phyloP scores from a whole-genome alignment of 2,113 vertebrate genomes.

The Balaeniceps rex region DNA sequence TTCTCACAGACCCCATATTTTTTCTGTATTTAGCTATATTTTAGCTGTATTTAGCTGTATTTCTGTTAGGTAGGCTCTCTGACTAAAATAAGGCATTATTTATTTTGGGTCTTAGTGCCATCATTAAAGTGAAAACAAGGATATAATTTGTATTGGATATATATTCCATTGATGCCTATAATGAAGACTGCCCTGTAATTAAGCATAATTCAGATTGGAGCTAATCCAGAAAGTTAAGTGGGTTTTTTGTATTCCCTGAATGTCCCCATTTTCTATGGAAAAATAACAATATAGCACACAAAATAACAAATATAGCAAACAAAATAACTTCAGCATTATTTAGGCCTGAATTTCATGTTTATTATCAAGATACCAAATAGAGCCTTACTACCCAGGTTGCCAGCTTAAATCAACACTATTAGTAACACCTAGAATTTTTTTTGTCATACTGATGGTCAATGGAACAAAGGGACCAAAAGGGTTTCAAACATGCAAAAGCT shows the following conservation, averaged over 20 bases:
- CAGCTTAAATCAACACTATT: neutral
- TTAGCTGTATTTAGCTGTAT: neutral
- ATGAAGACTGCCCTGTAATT: neutral
- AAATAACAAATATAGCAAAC: too few relatives aligned
- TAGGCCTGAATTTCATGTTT: neutral
- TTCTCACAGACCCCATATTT: accelerated
- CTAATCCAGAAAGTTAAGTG: neutral
- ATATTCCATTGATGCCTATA: neutral
- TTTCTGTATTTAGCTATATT: neutral
- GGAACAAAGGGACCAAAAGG: neutral
- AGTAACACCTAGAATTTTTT: neutral
- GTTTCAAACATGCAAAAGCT: neutral
- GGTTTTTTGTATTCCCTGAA: neutral
- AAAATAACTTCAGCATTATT: neutral
- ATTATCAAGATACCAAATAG: neutral
- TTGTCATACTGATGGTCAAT: neutral
- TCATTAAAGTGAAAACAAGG: neutral
- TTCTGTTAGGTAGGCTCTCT: neutral
- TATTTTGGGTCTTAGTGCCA: neutral
- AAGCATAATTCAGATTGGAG: neutral
- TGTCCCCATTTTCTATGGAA: neutral
- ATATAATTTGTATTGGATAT: neutral
- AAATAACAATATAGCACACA: too few relatives aligned
- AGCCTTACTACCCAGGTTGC: neutral
- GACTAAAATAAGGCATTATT: neutral